Percentiles rank a stretch among this genome's conserved stretches.
Conservation (phyloP, 2,888 invertebrate genomes). For the Himalopsyche anomala region DNA sequence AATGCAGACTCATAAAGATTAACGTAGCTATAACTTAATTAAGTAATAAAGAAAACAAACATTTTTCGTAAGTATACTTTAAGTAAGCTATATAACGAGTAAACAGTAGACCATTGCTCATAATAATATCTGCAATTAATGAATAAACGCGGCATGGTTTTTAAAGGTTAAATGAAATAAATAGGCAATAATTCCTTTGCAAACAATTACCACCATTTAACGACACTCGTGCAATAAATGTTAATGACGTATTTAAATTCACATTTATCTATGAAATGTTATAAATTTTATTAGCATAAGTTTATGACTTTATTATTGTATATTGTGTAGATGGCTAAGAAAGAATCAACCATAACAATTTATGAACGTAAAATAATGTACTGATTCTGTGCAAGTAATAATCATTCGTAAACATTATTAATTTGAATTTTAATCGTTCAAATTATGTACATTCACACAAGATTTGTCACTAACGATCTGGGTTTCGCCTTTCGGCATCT, state of each 20-base stretch:
- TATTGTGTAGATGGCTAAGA: neutral
- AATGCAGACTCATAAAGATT: constrained; percentile 7
- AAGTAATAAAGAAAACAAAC: constrained; percentile 27
- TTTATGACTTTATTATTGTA: neutral
- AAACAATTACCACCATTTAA: neutral
- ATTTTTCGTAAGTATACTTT: neutral
- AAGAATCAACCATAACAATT: no score
- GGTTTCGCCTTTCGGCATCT: no score
- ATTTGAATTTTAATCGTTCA: no score
- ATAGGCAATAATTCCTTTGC: neutral
- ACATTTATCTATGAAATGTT: neutral
- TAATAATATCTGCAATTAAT: neutral
- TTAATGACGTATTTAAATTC: neutral
- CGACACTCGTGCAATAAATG: neutral
- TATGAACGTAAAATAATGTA: no score
- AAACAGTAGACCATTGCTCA: neutral
- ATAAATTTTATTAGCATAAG: neutral
- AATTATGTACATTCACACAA: no score
- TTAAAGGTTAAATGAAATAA: constrained; percentile 18
- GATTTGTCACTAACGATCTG: no score
- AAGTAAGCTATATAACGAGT: neutral
- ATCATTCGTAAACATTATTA: no score
- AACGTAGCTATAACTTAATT: constrained; percentile 11
- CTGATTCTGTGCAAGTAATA: no score
- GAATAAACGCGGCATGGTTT: neutral